Evolutionary conservation across 2,888 invertebrate genomes (phyloP).

Genomic region (Lacanobia oleracea): DNA sequence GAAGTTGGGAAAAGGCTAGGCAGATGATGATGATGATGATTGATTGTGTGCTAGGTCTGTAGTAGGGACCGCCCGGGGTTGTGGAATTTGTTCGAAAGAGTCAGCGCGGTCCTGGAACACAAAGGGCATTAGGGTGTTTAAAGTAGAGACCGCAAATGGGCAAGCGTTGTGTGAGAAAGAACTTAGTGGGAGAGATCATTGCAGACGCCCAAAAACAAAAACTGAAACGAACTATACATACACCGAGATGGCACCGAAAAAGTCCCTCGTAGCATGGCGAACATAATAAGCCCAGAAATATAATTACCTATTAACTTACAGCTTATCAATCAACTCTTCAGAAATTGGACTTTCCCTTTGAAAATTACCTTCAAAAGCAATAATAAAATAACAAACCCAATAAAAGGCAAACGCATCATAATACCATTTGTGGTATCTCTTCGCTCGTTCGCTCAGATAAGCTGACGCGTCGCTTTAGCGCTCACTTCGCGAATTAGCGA

Average conservation of each 20-base stretch:
- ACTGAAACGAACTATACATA: neutral
- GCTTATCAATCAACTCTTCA: neutral
- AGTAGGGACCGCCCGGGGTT: too few species aligned
- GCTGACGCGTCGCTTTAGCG: conserved; percentile 26
- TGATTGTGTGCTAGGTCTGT: too few species aligned
- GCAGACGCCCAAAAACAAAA: neutral
- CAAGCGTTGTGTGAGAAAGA: too few species aligned
- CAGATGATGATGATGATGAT: too few species aligned
- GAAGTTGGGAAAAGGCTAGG: too few species aligned
- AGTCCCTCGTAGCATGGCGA: neutral
- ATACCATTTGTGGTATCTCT: conserved; percentile 32
- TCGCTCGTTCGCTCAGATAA: conserved; percentile 23
- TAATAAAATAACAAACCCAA: conserved; percentile 16
- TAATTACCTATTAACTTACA: neutral
- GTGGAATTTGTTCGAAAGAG: too few species aligned
- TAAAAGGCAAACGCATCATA: conserved; percentile 43
- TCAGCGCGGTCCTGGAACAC: too few species aligned
- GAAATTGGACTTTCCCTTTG: neutral
- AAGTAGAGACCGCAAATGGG: too few species aligned
- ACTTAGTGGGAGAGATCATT: too few species aligned
- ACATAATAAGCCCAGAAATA: neutral
- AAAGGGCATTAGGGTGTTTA: too few species aligned
- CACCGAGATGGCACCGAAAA: neutral
- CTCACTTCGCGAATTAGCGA: conserved; percentile 51
- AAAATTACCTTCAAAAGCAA: conserved; percentile 6